phyloP scores from a whole-genome alignment of 2,888 invertebrate species.

The Tenthredo amoena region DNA sequence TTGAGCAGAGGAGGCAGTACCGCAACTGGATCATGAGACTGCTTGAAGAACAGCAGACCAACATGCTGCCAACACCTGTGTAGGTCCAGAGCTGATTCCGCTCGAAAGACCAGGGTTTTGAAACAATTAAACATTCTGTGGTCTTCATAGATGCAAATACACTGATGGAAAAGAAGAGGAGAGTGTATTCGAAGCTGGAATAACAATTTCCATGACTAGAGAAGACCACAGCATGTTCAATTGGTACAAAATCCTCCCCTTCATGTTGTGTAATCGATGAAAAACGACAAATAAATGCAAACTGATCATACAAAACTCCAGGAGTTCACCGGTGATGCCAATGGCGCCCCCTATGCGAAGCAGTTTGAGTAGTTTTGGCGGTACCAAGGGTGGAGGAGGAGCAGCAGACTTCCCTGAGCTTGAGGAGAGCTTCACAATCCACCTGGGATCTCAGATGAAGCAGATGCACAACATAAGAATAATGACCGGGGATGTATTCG shows the following conservation, averaged over 20 bases:
- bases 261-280: background rate
- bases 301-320: constrained; percentile 58
- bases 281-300: background rate
- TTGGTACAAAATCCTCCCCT: background rate
- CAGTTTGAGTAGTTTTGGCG: constrained; percentile 64
- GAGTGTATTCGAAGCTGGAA: background rate
- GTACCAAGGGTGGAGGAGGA: constrained; percentile 49
- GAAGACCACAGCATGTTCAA: background rate
- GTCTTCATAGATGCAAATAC: background rate
- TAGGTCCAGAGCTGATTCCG: constrained; percentile 65
- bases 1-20: constrained; percentile 92
- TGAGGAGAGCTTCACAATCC: constrained; percentile 98
- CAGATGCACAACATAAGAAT: constrained; percentile 99
- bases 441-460: constrained; percentile 98
- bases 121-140: background rate
- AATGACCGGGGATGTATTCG: constrained; percentile 90
- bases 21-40: constrained; percentile 93
- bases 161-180: background rate
- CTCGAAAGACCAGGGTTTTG: background rate
- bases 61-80: constrained; percentile 80
- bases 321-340: constrained; percentile 79
- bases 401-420: constrained; percentile 77
- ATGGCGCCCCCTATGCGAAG: constrained; percentile 67
- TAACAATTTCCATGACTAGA: background rate
- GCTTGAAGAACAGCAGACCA: constrained; percentile 85